Base-by-base conservation (phyloP, 2,888 invertebrate genomes). In the Quadroppia sp. region DNA sequence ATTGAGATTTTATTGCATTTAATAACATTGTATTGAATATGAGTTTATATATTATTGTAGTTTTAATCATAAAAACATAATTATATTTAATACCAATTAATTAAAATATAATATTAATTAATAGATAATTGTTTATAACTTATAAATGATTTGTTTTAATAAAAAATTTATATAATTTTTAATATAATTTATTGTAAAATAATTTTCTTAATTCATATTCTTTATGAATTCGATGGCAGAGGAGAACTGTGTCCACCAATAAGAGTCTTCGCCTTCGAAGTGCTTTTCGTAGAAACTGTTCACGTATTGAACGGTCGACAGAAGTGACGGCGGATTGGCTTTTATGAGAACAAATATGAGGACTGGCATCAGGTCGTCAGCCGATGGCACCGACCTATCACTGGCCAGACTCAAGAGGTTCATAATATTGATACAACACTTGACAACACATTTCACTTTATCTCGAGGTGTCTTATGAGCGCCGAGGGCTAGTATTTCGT, bases 201-300 rank as follows among this genome's bases (percentile, higher is more conserved):
- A 36, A 72, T 20, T 11, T 42, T 4, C 23, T 36, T 90, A 92
- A 83, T 92, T 92, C 94, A 97, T 94, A 74, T 93, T 96, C 86
- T 98, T 99, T 81, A 98, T 96, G 85, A 94, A 96, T 84, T 96
- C 95, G 72, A 97, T 92, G 69, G 94, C 94, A 0, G 96, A 90
- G 81, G 92, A 91, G 85, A 98, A 97, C 84, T 97, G 95, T 73
- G 94, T 96, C 98, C 97, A 98, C 90, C 95, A 96, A 84, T 98
- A 99, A 80, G 91, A 89, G 80, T 94, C 92, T 83, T 95, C 94
- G 71, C 96, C 96, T 77, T 87, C 86, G 75, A 96, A 86, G 77
- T 89, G 88, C 78, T 88, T 87, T 74, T 90, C 91, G 81, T 92
- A 93, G 82, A 94, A 93, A 79, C 92, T 94, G 83, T 90, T 91